A percentile compares a stretch with the other conserved stretches of the same genome.
Conservation (phyloP, 2,888 invertebrate genomes). For the Stenolophus ochropezus region DNA sequence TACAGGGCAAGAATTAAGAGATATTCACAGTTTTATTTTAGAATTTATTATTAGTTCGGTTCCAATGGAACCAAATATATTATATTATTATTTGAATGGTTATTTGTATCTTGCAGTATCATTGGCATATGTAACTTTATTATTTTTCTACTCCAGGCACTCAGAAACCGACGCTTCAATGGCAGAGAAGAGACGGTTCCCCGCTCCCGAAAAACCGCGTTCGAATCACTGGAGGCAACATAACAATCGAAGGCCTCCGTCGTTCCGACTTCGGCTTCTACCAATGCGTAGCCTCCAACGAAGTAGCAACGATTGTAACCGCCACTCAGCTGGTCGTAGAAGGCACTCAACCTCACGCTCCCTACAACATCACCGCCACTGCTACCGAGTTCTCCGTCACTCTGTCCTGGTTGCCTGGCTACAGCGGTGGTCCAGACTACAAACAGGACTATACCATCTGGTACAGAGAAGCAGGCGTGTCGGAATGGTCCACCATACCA, state of each 20-base stretch:
- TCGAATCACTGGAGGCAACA: slow-evolving; percentile 88
- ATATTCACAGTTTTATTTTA: too few species aligned
- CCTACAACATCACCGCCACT: slow-evolving; percentile 94
- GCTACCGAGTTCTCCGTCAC: slow-evolving; percentile 94
- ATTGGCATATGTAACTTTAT: too few species aligned
- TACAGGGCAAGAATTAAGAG: too few species aligned
- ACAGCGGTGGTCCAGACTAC: slow-evolving; percentile 95
- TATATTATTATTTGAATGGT: too few species aligned
- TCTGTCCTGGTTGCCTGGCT: slow-evolving; percentile 94
- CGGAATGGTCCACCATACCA: slow-evolving; percentile 94
- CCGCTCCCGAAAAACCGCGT: slow-evolving; percentile 88
- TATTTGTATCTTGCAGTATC: too few species aligned
- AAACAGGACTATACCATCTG: slow-evolving; percentile 97
- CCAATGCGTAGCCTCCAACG: slow-evolving; percentile 96
- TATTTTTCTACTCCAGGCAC: slow-evolving; percentile 72
- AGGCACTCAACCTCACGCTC: slow-evolving; percentile 97
- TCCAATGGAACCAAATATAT: too few species aligned
- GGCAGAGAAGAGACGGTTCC: slow-evolving; percentile 91
- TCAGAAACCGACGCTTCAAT: slow-evolving; percentile 91
- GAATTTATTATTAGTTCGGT: too few species aligned
- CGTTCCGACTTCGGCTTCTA: slow-evolving; percentile 95
- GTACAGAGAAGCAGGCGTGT: slow-evolving; percentile 91
- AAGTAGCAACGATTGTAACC: slow-evolving; percentile 95
- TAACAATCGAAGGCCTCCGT: slow-evolving; percentile 91
- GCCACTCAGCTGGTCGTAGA: slow-evolving; percentile 92